Evolutionary conservation across 2,797 vertebrate species (phyloP).

Genomic region (Onychomys torridus): DNA sequence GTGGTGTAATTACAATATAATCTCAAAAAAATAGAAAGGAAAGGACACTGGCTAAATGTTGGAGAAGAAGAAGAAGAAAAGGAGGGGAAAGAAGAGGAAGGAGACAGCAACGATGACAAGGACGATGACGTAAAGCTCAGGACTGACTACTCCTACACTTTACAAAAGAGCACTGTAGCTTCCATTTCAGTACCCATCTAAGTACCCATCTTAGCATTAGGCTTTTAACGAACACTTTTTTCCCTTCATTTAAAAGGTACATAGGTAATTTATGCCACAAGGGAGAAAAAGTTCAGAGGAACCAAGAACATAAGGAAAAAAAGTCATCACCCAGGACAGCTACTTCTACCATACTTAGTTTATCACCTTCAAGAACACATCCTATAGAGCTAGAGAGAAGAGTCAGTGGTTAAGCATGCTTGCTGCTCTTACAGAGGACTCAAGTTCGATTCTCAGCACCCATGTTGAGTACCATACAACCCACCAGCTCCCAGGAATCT

Average conservation of each 20-base stretch:
- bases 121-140: no score
- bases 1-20: neutral
- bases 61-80: neutral
- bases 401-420: neutral
- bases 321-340: neutral
- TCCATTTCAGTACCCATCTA: neutral
- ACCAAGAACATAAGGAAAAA: neutral
- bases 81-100: neutral
- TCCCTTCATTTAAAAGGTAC: constrained; percentile 53
- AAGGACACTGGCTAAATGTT: neutral
- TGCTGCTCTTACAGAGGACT: neutral
- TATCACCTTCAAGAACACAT: neutral
- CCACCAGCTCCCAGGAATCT: neutral
- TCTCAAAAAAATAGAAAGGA: neutral
- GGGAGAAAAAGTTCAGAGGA: neutral
- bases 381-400: neutral
- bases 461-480: neutral
- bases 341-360: neutral
- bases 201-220: neutral
- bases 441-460: neutral
- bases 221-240: neutral
- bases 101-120: neutral
- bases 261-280: neutral
- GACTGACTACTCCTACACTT: neutral
- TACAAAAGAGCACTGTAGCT: neutral